Evolutionary conservation across 2,888 invertebrate genomes (phyloP).

Genomic region (Nemapogon koenigi): DNA sequence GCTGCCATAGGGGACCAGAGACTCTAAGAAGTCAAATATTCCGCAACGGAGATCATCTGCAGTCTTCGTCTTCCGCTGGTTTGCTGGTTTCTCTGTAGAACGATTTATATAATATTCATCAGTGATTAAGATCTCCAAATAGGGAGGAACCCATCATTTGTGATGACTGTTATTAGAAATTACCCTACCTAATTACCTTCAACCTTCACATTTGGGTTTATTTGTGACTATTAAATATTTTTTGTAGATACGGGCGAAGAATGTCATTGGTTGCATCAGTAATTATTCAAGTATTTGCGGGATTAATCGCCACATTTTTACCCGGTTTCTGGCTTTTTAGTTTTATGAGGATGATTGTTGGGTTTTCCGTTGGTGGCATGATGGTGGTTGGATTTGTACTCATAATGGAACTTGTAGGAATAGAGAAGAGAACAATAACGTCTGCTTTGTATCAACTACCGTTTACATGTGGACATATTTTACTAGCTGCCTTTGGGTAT

Average conservation of each 20-base stretch:
- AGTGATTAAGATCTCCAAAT: too few relatives aligned
- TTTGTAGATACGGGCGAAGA: constrained; percentile 74
- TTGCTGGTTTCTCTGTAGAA: too few relatives aligned
- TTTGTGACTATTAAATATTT: background rate
- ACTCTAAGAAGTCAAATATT: too few relatives aligned
- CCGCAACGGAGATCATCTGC: too few relatives aligned
- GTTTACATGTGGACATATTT: constrained; percentile 70
- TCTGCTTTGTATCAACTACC: constrained; percentile 71
- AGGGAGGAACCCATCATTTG: too few relatives aligned
- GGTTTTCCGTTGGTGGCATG: constrained; percentile 79
- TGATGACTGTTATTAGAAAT: too few relatives aligned
- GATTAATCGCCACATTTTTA: constrained; percentile 70
- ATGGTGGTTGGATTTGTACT: constrained; percentile 67
- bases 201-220: background rate
- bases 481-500: constrained; percentile 68
- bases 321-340: constrained; percentile 71
- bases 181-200: too few relatives aligned
- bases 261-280: constrained; percentile 73
- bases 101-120: too few relatives aligned
- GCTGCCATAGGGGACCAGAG: too few relatives aligned
- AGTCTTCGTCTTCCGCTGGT: too few relatives aligned
- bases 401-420: constrained; percentile 70
- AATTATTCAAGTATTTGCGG: constrained; percentile 71
- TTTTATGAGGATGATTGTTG: constrained; percentile 70
- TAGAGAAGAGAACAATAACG: constrained; percentile 47